phyloP scores from a whole-genome alignment of 2,113 vertebrate genomes.

The Hypocryptadius cinnamomeus region DNA sequence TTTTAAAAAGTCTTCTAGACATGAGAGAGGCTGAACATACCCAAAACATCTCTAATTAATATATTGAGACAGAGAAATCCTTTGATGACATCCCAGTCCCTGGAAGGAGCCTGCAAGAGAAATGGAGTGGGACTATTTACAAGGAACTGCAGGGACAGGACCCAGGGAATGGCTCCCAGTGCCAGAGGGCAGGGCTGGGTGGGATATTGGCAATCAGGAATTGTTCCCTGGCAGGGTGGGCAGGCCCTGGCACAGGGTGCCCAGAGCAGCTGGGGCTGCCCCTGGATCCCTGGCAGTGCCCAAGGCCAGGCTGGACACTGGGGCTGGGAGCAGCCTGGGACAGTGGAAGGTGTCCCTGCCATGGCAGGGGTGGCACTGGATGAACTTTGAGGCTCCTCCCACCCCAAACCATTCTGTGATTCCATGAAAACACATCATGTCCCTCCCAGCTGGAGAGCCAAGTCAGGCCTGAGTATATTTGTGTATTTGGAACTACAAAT shows the following conservation, averaged over 20 bases:
- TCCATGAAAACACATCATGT: not conserved
- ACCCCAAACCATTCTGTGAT: not conserved
- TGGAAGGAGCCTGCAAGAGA: not conserved
- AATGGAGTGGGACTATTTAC: not conserved
- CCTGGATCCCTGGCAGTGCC: not conserved
- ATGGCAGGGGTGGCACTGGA: rapidly evolving
- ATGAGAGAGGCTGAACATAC: not conserved
- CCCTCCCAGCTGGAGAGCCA: not conserved
- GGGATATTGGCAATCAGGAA: not conserved
- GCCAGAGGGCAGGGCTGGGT: not conserved
- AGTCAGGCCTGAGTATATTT: not conserved
- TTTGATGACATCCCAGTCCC: not conserved
- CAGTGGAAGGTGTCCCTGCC: not conserved
- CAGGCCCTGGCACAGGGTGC: not conserved
- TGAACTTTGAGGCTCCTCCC: rapidly evolving
- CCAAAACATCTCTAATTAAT: not conserved
- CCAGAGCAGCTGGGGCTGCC: not conserved
- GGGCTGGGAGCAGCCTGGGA: not conserved
- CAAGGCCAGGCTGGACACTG: not conserved
- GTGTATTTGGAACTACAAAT: not conserved
- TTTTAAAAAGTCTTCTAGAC: not conserved
- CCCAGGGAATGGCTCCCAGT: not conserved
- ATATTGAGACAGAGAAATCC: not conserved
- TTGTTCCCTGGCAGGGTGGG: not conserved
- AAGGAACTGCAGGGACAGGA: rapidly evolving